Base-by-base conservation (phyloP, 2,888 invertebrate genomes). In the Nycteola revayana region DNA sequence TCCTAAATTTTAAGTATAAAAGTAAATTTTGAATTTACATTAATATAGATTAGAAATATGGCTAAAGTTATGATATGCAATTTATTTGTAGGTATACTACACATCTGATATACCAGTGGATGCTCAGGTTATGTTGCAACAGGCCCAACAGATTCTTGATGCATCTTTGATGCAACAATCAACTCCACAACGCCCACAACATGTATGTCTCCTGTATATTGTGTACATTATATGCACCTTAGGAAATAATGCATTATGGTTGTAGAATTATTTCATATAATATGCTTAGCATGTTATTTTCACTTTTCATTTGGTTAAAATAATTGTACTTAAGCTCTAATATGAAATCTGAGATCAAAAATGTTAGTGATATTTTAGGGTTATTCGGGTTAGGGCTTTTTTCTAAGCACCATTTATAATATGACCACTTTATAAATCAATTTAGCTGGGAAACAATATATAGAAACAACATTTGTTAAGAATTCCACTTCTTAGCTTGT, bases 31-130 rank as follows among this genome's bases (percentile, higher is more conserved):
- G n/a, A n/a, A n/a, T n/a, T n/a, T n/a, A n/a, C n/a, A n/a, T n/a
- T n/a, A n/a, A n/a, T n/a, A n/a, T n/a, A n/a, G n/a, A 35, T 39
- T 36, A 38, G 27, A 42, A 39, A 28, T 52, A 9, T 43, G 47
- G 43, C 35, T 29, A 47, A 39, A 53, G 49, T 47, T 56, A 52
- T 60, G 56, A 64, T 44, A 40, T 60, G 61, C 57, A 59, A 78
- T 86, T 87, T 84, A 83, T 86, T 87, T 85, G 77, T 87, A 89
- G 89, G 89, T 89, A 71, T 89, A 87, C 87, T 89, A 89, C 87
- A 84, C 89, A 64, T 88, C 89, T 68, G 87, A 88, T 75, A 80
- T 88, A 69, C 86, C 88, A 60, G 84, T 85, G 82, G 89, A 89
- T 70, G 82, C 87, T 71, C 89, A 89, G 79, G 87, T 89, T 76